phyloP scores from a whole-genome alignment of 92 coral and sea anemone species.

The Zoanthus sansibaricus region DNA sequence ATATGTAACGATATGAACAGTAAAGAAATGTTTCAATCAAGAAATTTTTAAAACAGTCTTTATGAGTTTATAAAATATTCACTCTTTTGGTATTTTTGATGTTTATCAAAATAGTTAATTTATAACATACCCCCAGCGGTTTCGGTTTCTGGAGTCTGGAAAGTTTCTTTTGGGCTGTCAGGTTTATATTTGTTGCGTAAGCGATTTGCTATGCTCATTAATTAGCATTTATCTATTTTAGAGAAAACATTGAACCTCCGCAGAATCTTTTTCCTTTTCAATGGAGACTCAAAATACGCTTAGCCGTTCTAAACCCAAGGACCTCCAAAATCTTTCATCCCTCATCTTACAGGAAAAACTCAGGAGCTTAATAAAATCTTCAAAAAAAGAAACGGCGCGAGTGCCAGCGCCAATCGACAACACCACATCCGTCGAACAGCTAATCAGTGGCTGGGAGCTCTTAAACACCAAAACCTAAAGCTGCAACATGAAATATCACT shows the following conservation, averaged over 20 bases:
- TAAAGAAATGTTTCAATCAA: no score
- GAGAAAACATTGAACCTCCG: background rate
- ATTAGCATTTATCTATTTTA: background rate
- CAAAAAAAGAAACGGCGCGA: background rate
- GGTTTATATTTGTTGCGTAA: background rate
- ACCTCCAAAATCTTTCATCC: background rate
- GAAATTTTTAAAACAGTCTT: no score
- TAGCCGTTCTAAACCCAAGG: background rate
- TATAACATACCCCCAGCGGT: background rate
- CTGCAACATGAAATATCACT: no score
- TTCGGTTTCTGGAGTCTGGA: background rate
- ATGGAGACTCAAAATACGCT: background rate
- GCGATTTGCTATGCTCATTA: background rate
- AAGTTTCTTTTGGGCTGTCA: conserved; percentile 8
- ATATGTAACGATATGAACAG: no score
- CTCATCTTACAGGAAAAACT: background rate
- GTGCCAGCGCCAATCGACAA: background rate
- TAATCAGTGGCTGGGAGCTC: no score
- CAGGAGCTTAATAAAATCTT: background rate
- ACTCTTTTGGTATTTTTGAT: conserved; percentile 5
- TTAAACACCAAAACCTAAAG: no score
- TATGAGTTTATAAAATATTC: no score
- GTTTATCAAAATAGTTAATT: conserved; percentile 17
- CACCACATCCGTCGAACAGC: background rate
- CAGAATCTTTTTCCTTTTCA: background rate